Evolutionary conservation across 2,797 vertebrate species (phyloP), one percentile per base, ranked within the genome.

Genomic region (Strix occidentalis): DNA sequence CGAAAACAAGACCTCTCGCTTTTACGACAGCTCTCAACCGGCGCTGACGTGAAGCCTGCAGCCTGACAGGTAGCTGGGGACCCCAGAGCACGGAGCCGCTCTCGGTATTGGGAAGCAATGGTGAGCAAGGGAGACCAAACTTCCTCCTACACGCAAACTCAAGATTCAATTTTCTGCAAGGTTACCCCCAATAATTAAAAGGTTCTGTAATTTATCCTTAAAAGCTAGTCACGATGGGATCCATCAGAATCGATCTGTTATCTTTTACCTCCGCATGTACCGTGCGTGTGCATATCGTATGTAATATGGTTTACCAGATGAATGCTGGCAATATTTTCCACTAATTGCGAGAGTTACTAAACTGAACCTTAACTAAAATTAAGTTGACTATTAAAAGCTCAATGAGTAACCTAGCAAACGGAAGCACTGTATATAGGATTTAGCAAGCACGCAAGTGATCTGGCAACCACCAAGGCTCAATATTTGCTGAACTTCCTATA

Each of bases 111-210:
- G 97, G 97, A 97, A 98, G 97, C 95, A 95, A 98, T 93, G 95
- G 98, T 93, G 97, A 97, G 97, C 98, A 95, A 96, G 93, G 93
- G 51, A 97, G 98, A 96, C 98, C 98, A 97, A 97, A 98, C 97
- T 98, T 99, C 98, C 98, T 96, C 98, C 98, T 97, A 98, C 74
- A 87, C 98, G 98, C 98, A 99, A 98, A 98, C 97, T 98, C 97
- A 95, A 99, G 98, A 99, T 98, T 99, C 99, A 99, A 99, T 99
- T 99, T 99, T 99, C 99, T 99, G 99, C 98, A 99, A 99, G 98
- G 98, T 99, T 99, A 99, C 98, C 98, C 98, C 98, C 98, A 98
- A 98, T 99, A 99, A 99, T 99, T 99, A 99, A 98, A 98, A 98
- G 98, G 98, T 99, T 98, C 98, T 98, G 97, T 98, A 98, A 98